A percentile compares a stretch with the other conserved stretches of the same genome.
Evolutionary conservation across 2,797 vertebrate species (phyloP).

Genomic region (Amniataba percoides): DNA sequence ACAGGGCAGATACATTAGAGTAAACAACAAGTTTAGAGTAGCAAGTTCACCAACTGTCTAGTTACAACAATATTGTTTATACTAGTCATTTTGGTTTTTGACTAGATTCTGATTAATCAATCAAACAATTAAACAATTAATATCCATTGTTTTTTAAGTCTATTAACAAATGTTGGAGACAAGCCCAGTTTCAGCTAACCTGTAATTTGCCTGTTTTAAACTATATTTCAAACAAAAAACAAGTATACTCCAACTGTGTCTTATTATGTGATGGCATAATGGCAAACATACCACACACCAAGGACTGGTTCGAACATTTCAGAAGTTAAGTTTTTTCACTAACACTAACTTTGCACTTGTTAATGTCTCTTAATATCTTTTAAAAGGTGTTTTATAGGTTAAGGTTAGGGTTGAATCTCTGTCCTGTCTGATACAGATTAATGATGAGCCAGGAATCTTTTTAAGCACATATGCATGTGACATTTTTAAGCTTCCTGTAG

Average conservation of each 20-base stretch:
- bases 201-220: not conserved
- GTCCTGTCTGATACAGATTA: not conserved
- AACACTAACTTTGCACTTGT: not conserved
- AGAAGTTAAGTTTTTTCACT: not conserved
- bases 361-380: conserved; percentile 11
- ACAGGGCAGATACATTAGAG: not conserved
- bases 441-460: not conserved
- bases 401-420: not conserved
- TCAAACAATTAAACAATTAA: no score
- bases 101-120: not conserved
- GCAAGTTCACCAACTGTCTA: not conserved
- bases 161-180: no score
- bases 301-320: not conserved
- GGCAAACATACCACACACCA: not conserved
- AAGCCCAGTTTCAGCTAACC: not conserved
- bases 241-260: not conserved
- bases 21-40: not conserved
- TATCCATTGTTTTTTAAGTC: no score
- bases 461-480: not conserved
- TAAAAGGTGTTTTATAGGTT: not conserved
- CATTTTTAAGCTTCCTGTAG: not conserved
- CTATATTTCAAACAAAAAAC: not conserved
- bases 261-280: not conserved
- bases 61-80: not conserved
- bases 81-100: not conserved